Evolutionary conservation across 2,113 vertebrate genomes (phyloP).

Genomic region (Mus pahari): DNA sequence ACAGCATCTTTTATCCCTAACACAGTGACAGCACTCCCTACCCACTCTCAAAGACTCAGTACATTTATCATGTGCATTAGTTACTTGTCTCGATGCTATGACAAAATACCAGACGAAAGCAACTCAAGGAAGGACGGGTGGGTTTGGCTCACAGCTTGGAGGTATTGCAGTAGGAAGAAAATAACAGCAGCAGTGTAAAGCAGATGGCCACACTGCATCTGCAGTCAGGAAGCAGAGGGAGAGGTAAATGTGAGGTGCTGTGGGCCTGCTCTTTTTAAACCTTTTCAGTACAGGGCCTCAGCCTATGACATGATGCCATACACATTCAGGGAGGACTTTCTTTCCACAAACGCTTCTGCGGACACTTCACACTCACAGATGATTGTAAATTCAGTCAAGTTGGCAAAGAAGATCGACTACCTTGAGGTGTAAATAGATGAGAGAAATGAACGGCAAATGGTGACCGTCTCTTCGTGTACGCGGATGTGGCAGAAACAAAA

Average conservation of each 20-base stretch:
- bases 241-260: accelerated
- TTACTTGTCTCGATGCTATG: not conserved
- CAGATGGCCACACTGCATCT: not conserved
- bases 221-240: not conserved
- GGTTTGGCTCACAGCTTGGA: not conserved
- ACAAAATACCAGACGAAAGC: not conserved
- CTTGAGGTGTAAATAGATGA: too few relatives aligned
- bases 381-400: not conserved
- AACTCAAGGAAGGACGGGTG: not conserved
- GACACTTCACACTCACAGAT: not conserved
- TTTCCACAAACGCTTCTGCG: not conserved
- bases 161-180: not conserved
- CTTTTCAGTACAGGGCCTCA: not conserved
- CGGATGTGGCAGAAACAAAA: not conserved
- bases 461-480: not conserved
- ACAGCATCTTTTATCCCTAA: not conserved
- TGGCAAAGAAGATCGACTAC: not conserved
- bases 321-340: not conserved
- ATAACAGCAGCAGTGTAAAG: not conserved
- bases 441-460: not conserved
- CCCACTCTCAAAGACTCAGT: not conserved
- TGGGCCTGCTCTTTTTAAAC: not conserved
- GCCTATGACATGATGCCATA: too few relatives aligned
- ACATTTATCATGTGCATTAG: not conserved
- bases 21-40: not conserved